Conservation (phyloP, 2,888 invertebrate genomes). For the Euplagia quadripunctaria region DNA sequence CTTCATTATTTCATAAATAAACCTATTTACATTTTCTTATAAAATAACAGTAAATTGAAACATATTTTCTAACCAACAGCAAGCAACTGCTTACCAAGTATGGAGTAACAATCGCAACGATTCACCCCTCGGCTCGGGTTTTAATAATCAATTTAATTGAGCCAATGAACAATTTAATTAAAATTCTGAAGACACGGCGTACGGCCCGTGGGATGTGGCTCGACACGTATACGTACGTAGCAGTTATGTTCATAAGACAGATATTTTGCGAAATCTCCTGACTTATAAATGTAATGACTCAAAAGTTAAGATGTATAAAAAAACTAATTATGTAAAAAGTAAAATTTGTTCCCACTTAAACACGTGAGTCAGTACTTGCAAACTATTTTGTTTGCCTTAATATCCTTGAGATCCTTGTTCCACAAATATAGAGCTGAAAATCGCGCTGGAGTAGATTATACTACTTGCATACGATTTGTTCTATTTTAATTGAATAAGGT, state of each 20-base stretch:
- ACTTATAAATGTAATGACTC: neutral
- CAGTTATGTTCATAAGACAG: constrained; percentile 37
- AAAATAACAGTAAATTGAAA: neutral
- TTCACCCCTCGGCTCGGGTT: constrained; percentile 57
- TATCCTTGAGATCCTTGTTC: no score
- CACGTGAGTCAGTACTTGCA: no score
- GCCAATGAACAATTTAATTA: constrained; percentile 85
- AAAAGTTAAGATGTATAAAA: neutral
- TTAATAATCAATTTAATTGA: constrained; percentile 83
- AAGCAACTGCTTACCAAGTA: constrained; percentile 28
- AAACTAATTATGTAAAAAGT: no score
- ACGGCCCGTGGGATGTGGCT: constrained; percentile 65
- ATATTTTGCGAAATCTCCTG: constrained; percentile 39
- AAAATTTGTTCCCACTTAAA: no score
- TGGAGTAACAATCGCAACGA: constrained; percentile 54
- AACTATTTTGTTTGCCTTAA: no score
- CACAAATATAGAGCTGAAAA: no score
- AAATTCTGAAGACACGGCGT: constrained; percentile 81
- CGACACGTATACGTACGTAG: constrained; percentile 55
- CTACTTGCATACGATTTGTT: neutral
- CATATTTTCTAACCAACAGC: neutral
- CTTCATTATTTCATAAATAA: neutral
- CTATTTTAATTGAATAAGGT: neutral
- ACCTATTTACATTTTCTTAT: neutral
- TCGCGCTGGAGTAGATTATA: neutral